Percentiles rank a stretch among this genome's conserved stretches.
These are phyloP conservation scores for Polylopha cassiicola DNA, from an alignment of 2,888 invertebrate genomes.

Conservation along the genomic window DNA sequence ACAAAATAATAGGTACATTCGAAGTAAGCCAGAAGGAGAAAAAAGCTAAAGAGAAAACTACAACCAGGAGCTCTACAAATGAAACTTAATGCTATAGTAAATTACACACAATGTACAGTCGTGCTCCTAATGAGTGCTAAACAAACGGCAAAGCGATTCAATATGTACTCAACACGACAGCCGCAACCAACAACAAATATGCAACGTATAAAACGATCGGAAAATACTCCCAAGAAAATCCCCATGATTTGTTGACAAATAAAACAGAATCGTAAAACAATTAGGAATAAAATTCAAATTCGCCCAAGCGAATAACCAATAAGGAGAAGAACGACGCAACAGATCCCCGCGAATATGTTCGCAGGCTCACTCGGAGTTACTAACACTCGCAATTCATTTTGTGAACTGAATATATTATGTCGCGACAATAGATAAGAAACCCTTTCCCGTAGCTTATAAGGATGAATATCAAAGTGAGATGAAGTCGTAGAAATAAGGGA, in stretches of 20 bases:
- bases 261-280: slow-evolving; percentile 55
- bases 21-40: no score
- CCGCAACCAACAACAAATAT: slow-evolving; percentile 55
- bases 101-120: slow-evolving; percentile 19
- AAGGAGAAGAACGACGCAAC: slow-evolving; percentile 66
- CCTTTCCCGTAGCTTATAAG: slow-evolving; percentile 46
- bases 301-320: slow-evolving; percentile 56
- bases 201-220: slow-evolving; percentile 57
- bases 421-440: slow-evolving; percentile 53
- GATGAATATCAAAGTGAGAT: slow-evolving; percentile 45
- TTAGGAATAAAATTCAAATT: slow-evolving; percentile 54
- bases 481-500: slow-evolving; percentile 57
- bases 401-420: slow-evolving; percentile 74
- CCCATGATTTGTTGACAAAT: slow-evolving; percentile 37
- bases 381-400: slow-evolving; percentile 77
- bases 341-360: slow-evolving; percentile 75
- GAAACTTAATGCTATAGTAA: slow-evolving; percentile 22
- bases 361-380: slow-evolving; percentile 74
- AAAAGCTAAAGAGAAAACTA: not conserved
- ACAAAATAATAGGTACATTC: no score
- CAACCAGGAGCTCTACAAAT: slow-evolving; percentile 1
- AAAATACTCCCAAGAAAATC: slow-evolving; percentile 51
- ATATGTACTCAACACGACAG: slow-evolving; percentile 43
- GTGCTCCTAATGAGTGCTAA: slow-evolving; percentile 42
- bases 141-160: slow-evolving; percentile 47